Evolutionary conservation across 2,113 vertebrate genomes (phyloP), one percentile per base, ranked within the genome.

Genomic region (Brienomyrus longianalis): DNA sequence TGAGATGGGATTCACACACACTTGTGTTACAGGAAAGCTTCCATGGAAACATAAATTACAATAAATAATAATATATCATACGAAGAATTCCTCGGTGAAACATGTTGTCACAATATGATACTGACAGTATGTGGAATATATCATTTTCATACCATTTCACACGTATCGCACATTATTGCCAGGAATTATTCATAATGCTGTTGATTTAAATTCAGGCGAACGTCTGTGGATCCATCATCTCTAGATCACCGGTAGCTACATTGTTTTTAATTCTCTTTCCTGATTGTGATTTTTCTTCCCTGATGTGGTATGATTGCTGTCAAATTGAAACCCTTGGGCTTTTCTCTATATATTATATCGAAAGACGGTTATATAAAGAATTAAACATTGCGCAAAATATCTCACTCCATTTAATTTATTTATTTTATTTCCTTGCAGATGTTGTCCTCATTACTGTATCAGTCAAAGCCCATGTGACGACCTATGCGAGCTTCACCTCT

Each of bases 191-290:
- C 31, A 35, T 52, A 87, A 31, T 87, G 51, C 35, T 87, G 48
- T 35, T 54, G n/a, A 54, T 87, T 54, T 56, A 52, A 54, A 54
- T 87, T 87, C 85, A 54, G 85, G n/a, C 56, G 50, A 52, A 51
- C 85, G 31, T 87, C 50, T 87, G 85, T 87, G 85, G n/a, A 54
- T 35, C 54, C 27, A 54, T 52, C n/a, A 87, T 87, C n/a, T 19
- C 27, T 15, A 52, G 31, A 52, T 54, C 13, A 19, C 31, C 27
- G n/a, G 45, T n/a, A 84, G 45, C 17, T 7, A 87, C 15, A 87
- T 39, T 54, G 23, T 52, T 31, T 86, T 86, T 86, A 86, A 86
- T 31, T 48, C 47, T 86, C 1, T 27, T 86, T 50, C 45, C 19
- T 86, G n/a, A 86, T 87, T 35, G 51, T 54, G 50, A 86, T 52